A percentile compares a stretch with the other conserved stretches of the same genome.
Conservation (phyloP, 2,888 invertebrate genomes). For the Sturmia bella region DNA sequence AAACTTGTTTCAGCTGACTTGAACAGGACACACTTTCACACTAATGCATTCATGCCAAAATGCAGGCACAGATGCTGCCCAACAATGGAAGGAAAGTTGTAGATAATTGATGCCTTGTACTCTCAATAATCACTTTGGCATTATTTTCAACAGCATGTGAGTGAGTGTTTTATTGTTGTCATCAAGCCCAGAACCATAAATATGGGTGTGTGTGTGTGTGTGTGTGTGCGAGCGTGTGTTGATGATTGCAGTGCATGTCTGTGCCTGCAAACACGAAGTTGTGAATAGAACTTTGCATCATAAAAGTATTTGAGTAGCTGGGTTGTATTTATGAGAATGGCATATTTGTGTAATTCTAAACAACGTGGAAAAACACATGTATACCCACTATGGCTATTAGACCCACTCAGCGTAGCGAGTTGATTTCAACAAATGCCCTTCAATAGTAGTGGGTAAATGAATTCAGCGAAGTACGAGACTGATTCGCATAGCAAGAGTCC, state of each 20-base stretch:
- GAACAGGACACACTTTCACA: neutral
- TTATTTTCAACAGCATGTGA: constrained; percentile 22
- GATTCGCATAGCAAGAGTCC: too few species aligned
- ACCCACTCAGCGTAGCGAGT: too few species aligned
- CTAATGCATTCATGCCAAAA: neutral
- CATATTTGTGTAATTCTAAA: constrained; percentile 44
- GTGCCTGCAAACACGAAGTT: constrained; percentile 15
- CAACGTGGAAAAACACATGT: neutral
- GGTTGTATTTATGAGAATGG: constrained; percentile 45
- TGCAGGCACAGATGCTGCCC: too few species aligned
- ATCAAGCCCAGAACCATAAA: constrained; percentile 29
- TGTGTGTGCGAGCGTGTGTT: constrained; percentile 16
- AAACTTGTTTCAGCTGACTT: constrained; percentile 8
- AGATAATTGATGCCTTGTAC: constrained; percentile 63
- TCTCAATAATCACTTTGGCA: constrained; percentile 58
- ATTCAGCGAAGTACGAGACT: too few species aligned
- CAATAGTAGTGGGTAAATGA: too few species aligned
- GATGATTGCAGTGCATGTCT: neutral
- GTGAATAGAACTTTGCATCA: constrained; percentile 21
- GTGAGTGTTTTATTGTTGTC: constrained; percentile 16
- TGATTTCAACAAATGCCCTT: too few species aligned
- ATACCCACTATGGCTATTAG: too few species aligned
- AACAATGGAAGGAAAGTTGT: constrained; percentile 30
- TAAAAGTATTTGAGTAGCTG: constrained; percentile 23
- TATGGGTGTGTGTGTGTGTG: constrained; percentile 11